Conservation (phyloP, 2,797 vertebrate genomes). For the Crenichthys baileyi region DNA sequence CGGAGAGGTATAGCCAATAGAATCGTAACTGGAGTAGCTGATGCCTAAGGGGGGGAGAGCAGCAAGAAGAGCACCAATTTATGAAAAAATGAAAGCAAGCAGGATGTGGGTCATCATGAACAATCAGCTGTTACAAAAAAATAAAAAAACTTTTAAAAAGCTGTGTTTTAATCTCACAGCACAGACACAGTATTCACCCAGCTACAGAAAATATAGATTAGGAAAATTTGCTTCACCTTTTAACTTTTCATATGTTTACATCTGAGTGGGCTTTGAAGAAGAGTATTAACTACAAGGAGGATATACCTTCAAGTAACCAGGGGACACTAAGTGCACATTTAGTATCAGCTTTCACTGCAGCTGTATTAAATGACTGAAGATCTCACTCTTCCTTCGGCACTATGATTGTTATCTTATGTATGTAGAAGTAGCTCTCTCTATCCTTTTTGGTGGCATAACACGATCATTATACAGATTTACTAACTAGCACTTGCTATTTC, state of each 20-base stretch:
- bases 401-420: not conserved
- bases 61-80: conserved; percentile 17
- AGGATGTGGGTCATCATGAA: conserved; percentile 35
- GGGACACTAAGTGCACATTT: not conserved
- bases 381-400: not conserved
- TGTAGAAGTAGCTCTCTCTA: not conserved
- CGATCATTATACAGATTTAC: not conserved
- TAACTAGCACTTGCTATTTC: not conserved
- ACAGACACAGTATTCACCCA: conserved; percentile 1
- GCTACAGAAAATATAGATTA: not conserved
- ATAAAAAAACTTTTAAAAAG: conserved; percentile 6
- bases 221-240: not conserved
- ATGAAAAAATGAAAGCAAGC: conserved; percentile 14
- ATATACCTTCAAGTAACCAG: not conserved
- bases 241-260: not conserved
- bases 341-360: not conserved
- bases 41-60: conserved; percentile 71
- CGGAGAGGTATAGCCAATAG: conserved; percentile 73
- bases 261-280: not conserved
- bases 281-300: not conserved
- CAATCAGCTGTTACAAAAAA: conserved; percentile 4
- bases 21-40: conserved; percentile 77
- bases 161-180: conserved; percentile 13
- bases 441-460: not conserved
- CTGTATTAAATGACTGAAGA: not conserved